These are phyloP conservation scores for Xylocampa areola DNA, from an alignment of 2,888 invertebrate genomes.

Conservation along the genomic window DNA sequence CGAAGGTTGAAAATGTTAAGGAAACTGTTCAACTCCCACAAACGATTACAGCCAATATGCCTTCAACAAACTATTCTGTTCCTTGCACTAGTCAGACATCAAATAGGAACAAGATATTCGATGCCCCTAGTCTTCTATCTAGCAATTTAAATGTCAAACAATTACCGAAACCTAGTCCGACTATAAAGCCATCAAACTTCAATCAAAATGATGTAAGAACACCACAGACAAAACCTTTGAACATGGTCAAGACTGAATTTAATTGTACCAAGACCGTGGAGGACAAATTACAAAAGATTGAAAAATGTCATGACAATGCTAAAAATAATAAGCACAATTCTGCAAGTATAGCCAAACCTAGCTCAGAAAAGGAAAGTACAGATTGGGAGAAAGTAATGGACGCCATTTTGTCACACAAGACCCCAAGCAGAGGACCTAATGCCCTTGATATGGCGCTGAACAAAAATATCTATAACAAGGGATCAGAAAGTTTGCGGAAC, in stretches of 20 bases:
- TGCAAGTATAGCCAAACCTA: slow-evolving; percentile 17
- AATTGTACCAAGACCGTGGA: slow-evolving; percentile 27
- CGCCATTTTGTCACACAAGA: slow-evolving; percentile 78
- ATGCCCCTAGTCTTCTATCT: slow-evolving; percentile 13
- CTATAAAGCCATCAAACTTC: slow-evolving; percentile 24
- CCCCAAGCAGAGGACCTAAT: slow-evolving; percentile 78
- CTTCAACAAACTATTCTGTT: slow-evolving; percentile 11
- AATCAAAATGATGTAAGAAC: slow-evolving; percentile 21
- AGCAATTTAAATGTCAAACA: slow-evolving; percentile 31
- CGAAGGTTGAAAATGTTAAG: slow-evolving; percentile 26
- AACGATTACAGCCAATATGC: slow-evolving; percentile 20
- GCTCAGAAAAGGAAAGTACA: slow-evolving; percentile 34
- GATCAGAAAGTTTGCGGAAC: slow-evolving; percentile 59
- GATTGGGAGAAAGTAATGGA: slow-evolving; percentile 83
- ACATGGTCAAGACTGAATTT: slow-evolving; percentile 50
- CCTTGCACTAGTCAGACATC: slow-evolving; percentile 36
- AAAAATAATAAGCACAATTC: slow-evolving; percentile 28
- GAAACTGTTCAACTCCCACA: slow-evolving; percentile 22
- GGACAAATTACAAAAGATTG: slow-evolving; percentile 37
- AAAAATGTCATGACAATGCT: slow-evolving; percentile 35
- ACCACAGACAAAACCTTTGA: slow-evolving; percentile 39
- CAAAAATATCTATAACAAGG: slow-evolving; percentile 66
- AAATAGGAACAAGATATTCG: slow-evolving; percentile 31
- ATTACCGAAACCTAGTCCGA: slow-evolving; percentile 28
- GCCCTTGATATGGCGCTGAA: slow-evolving; percentile 77